Conservation (phyloP, 2,113 vertebrate species). For the Malaclemys terrapin region DNA sequence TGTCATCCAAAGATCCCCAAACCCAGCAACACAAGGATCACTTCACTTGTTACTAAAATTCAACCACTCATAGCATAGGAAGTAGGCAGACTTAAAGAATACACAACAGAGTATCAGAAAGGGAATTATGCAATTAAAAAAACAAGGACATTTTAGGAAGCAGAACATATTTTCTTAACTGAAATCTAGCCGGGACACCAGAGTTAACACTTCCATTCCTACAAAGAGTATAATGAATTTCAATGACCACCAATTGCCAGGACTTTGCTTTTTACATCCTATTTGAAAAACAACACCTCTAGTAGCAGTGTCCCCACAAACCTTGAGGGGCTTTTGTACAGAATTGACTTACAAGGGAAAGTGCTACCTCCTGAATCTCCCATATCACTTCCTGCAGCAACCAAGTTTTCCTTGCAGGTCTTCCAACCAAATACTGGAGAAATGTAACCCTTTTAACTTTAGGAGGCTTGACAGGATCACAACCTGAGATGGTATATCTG, state of each 20-base stretch:
- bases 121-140: neutral
- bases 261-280: neutral
- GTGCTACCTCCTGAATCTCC: neutral
- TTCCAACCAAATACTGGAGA: neutral
- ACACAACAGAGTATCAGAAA: neutral
- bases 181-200: neutral
- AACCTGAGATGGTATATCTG: neutral
- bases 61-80: neutral
- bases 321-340: neutral
- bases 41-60: neutral
- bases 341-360: neutral
- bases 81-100: neutral
- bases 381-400: neutral
- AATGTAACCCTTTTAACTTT: neutral
- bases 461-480: neutral
- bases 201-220: accelerated
- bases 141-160: neutral
- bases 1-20: neutral
- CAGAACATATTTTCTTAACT: neutral
- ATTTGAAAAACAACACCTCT: too few species aligned
- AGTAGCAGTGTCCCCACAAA: neutral
- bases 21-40: neutral
- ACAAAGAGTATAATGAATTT: neutral
- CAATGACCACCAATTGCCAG: neutral
- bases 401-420: neutral